Evolutionary conservation across 2,113 vertebrate genomes (phyloP), one percentile per base, ranked within the genome.

Genomic region (Prinia subflava): DNA sequence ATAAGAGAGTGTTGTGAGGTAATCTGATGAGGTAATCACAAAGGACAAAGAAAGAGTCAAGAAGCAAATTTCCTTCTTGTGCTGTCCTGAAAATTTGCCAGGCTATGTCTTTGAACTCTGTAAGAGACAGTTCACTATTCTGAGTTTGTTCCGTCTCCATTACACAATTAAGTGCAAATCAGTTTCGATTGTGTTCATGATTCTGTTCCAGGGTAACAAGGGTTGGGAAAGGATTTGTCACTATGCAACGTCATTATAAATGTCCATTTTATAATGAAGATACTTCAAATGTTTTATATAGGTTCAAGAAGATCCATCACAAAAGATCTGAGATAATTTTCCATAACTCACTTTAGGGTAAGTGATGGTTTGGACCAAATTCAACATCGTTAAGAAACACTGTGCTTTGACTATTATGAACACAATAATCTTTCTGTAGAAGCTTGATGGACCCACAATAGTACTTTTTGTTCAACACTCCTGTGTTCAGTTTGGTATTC

Each of bases 351-450:
- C 84, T 92, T 77, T 56, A 87, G n/a, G 44, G 39, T 79, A 90
- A 94, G 57, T 47, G 69, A 84, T 78, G 70, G 23, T 71, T 87
- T 92, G 85, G 90, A 93, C 73, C 87, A 68, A 83, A 92, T 70
- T 88, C 62, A 95, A 49, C 14, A 33, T 84, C 50, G 92, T 65
- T 88, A 71, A 89, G 73, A 82, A 76, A 77, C 9, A 16, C 41
- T 89, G 39, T 7, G 28, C 35, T 88, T 62, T 78, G 74, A 83
- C 31, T 87, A 56, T 53, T 52, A 16, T 23, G 71, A 79, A 78
- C 41, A 96, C 83, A 97, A 74, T 89, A 94, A 83, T 22, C 16
- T 87, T 97, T 97, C 93, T 96, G 89, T 97, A 70, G 59, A 63
- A 47, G 42, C 84, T 53, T 49, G 60, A 31, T 62, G 62, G 52